Evolutionary conservation across 92 coral and sea anemone species (phyloP).

Genomic region (Chrysogorgia sp.): DNA sequence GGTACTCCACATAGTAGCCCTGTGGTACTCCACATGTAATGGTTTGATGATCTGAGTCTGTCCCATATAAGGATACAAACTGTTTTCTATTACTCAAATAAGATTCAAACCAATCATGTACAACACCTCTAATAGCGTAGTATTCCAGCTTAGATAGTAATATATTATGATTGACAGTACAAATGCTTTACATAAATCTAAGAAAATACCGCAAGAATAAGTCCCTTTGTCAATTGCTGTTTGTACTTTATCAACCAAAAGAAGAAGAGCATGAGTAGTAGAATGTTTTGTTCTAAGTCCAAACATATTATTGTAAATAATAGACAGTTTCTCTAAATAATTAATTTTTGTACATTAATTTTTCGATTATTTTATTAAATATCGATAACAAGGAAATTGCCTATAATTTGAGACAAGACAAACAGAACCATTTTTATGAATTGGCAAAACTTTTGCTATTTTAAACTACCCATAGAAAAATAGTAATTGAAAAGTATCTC

Average conservation of each 20-base stretch:
- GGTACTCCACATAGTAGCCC: no score
- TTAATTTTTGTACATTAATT: not conserved
- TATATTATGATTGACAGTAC: not conserved
- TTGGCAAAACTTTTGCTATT: not conserved
- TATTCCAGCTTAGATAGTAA: no score
- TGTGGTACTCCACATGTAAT: no score
- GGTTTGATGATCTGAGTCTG: no score
- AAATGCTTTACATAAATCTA: not conserved
- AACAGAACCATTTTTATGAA: not conserved
- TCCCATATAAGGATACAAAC: no score
- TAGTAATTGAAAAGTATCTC: not conserved
- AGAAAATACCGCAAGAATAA: not conserved
- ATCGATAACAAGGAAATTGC: not conserved
- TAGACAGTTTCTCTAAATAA: not conserved
- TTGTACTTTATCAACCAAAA: conserved; percentile 43
- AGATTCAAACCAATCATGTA: no score
- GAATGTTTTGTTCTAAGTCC: conserved; percentile 12
- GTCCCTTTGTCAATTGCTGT: not conserved
- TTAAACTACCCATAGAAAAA: not conserved
- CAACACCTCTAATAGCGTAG: no score
- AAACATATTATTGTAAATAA: not conserved
- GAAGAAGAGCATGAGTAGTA: not conserved
- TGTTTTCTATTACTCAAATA: conserved; percentile 14
- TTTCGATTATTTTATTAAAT: not conserved
- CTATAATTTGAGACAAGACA: no score